Evolutionary conservation across 2,888 invertebrate genomes (phyloP).

Genomic region (Bhutanitis thaidina): DNA sequence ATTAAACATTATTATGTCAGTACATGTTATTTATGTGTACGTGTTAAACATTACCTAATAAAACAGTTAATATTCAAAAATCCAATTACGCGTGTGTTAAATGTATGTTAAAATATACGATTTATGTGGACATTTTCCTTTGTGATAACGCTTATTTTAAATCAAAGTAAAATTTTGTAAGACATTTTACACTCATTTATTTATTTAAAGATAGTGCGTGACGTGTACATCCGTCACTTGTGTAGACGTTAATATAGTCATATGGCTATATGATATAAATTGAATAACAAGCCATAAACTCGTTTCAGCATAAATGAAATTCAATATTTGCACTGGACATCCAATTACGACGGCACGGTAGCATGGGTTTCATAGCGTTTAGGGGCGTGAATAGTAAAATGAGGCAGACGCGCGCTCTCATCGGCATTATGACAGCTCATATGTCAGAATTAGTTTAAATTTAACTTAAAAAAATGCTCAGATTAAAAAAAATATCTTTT

Average conservation of each 20-base stretch:
- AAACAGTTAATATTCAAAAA: too few species aligned
- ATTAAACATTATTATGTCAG: too few species aligned
- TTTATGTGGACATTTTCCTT: too few species aligned
- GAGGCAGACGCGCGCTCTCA: slow-evolving; percentile 15
- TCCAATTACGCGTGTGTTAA: too few species aligned
- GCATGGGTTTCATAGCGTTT: slow-evolving; percentile 28
- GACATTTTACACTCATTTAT: too few species aligned
- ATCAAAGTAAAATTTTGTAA: too few species aligned
- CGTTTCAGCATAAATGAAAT: slow-evolving; percentile 34
- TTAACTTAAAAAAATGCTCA: not conserved
- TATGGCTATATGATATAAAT: slow-evolving; percentile 22
- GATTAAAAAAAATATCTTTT: too few species aligned
- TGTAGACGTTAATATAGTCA: slow-evolving; percentile 3
- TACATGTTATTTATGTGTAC: too few species aligned
- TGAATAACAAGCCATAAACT: slow-evolving; percentile 33
- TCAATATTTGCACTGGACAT: slow-evolving; percentile 36
- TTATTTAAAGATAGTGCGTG: too few species aligned
- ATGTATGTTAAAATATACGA: too few species aligned
- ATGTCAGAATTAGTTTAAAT: slow-evolving; percentile 3
- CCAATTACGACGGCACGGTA: slow-evolving; percentile 28
- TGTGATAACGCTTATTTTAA: too few species aligned
- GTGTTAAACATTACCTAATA: too few species aligned
- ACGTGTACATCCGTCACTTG: not conserved
- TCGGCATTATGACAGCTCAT: slow-evolving; percentile 6
- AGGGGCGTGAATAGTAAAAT: slow-evolving; percentile 25